Evolutionary conservation across 2,888 invertebrate species (phyloP), one percentile per base, ranked within the genome.

Genomic region (Nematopogon swammerdamellus): DNA sequence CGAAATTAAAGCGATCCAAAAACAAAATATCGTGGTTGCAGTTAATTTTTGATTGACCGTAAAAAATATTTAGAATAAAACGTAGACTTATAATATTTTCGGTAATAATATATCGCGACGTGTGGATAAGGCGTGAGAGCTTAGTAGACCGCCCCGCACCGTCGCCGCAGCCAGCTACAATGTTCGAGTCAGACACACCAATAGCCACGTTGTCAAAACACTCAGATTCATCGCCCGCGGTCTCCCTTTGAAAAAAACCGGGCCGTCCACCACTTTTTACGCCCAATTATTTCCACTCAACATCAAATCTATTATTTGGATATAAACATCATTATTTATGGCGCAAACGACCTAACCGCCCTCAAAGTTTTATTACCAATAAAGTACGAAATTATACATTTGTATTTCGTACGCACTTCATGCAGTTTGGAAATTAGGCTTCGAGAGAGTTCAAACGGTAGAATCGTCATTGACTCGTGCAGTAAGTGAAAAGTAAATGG

Each of bases 321-420:
- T 67, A 70, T 68, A 70, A 70, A 72, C 66, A 67, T 63, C 58
- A 62, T 68, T 73, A 69, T 74, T 72, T 73, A 71, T 63, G 70
- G 59, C 58, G 60, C 63, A 63, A 64, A 64, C 67, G 66, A 65
- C 61, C 64, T 63, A 58, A 59, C 63, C 59, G 60, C 63, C 36
- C 36, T 36, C 36, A 14, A 3, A 36, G 36, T 68, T 75, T 77
- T 76, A 77, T 70, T 62, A 72, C 65, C 65, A 72, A 58, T 76
- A 74, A 77, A 77, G 68, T 70, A 68, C 67, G 66, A 72, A 73
- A 74, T 72, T 72, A 65, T 64, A 63, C 66, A 71, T 75, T 73
- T 72, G 72, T 68, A 67, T 63, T 8, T 36, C 25, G 25, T 25
- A 25, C 8, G 25, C 25, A 25, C 25, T 25, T 25, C 25, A 25